These are phyloP conservation scores for Mastomys natalensis DNA, from an alignment of 2,113 vertebrate species.

Conservation along the genomic window DNA sequence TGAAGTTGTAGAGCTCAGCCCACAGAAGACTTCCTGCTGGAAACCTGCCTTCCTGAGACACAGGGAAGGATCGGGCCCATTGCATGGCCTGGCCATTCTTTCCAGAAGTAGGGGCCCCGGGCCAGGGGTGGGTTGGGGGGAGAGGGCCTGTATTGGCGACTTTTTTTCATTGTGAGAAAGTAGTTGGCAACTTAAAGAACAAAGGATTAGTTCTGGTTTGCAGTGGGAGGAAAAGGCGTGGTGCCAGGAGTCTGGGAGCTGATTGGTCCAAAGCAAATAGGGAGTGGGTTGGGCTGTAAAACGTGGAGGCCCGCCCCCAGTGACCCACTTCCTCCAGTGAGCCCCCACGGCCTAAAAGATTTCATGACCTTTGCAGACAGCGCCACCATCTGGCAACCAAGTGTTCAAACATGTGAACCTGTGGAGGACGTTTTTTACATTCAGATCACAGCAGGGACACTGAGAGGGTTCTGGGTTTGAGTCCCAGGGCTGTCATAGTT, in stretches of 20 bases:
- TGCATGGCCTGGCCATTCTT: not conserved
- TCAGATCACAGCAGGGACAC: not conserved
- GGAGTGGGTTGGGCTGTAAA: not conserved
- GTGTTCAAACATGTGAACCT: not conserved
- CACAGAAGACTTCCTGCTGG: not conserved
- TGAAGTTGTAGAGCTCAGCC: rapidly evolving
- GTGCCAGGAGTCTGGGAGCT: not conserved
- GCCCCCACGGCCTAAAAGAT: not conserved
- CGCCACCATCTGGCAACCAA: not conserved
- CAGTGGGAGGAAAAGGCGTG: rapidly evolving
- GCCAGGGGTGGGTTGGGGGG: not conserved
- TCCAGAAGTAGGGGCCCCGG: not conserved
- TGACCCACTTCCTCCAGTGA: not conserved
- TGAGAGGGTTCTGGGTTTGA: not conserved
- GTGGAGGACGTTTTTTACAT: too few species aligned
- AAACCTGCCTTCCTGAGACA: not conserved
- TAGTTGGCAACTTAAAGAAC: not conserved
- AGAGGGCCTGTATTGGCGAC: not conserved
- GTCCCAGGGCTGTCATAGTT: not conserved
- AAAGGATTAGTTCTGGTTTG: too few species aligned
- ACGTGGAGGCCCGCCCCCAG: too few species aligned
- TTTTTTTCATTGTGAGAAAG: not conserved
- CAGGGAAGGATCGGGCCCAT: not conserved
- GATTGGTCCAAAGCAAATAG: not conserved
- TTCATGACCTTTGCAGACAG: not conserved